Evolutionary conservation across 2,888 invertebrate species (phyloP), one percentile per base, ranked within the genome.

Genomic region (Volucella inanis): DNA sequence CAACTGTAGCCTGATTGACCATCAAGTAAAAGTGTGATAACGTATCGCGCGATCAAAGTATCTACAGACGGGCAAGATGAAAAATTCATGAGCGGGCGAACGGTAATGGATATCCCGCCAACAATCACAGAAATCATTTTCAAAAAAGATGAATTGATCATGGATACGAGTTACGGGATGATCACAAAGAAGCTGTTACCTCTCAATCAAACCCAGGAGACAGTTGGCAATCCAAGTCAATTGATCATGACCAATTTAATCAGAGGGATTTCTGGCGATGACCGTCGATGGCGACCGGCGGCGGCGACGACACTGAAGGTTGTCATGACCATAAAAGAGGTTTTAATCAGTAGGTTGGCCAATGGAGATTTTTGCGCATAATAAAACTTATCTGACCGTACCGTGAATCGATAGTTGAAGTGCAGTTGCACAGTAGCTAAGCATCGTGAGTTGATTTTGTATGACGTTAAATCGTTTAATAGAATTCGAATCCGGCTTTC

Each of bases 21-120:
- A 39, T 54, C 77, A 61, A 77, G 59, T 61, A 31, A 79, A 83
- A 78, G 83, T 83, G 78, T 79, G 62, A 78, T 78, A 79, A 78
- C 57, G 55, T 74, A 74, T 68, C 61, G 31, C 6, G 6, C 31
- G 50, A 59, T 61, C 11, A 71, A 62, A 71, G 50, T 67, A 67
- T 72, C 71, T 67, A 38, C n/a, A 50, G 15, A 64, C 22, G 22
- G 14, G 41, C 15, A 12, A 31, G 18, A 79, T 83, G 62, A 83
- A 83, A 64, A 74, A 83, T 83, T 55, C 68, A 79, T 83, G 76
- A 83, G 68, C 31, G 18, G 11, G 22, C 22, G 80, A 68, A 61
- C 50, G 74, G 49, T 50, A 47, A 31, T 31, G 31, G 31, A 54
- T 47, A 31, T 9, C 15, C 41, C 38, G 8, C 57, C 52, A 61